Conservation (phyloP, 2,113 vertebrate species). For the Laterallus jamaicensis region DNA sequence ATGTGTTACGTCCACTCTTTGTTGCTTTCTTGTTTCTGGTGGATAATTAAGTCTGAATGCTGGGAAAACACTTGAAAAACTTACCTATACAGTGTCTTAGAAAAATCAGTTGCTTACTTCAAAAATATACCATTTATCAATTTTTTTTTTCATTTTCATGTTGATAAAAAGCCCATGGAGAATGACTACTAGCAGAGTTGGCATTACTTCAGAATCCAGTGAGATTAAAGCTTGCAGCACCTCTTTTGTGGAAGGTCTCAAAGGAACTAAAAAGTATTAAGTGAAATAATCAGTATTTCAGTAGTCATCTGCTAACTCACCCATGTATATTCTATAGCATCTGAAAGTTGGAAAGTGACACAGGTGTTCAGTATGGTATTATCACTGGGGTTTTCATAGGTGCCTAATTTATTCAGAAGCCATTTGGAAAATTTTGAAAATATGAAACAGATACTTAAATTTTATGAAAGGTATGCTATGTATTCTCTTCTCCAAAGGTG, state of each 20-base stretch:
- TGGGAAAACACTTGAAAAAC: neutral
- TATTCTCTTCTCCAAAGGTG: neutral
- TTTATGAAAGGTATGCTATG: fast-evolving
- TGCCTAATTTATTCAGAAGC: neutral
- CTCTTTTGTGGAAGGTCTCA: neutral
- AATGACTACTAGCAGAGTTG: neutral
- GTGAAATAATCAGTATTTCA: neutral
- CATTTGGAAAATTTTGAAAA: neutral
- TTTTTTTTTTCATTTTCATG: neutral
- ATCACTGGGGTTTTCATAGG: neutral
- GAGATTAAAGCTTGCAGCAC: neutral
- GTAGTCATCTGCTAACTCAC: neutral
- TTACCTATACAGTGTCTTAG: neutral
- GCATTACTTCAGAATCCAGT: neutral
- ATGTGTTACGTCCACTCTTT: neutral
- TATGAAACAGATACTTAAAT: neutral
- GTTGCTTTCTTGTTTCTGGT: neutral
- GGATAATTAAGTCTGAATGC: neutral
- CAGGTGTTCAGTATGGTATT: neutral
- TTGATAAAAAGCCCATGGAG: neutral
- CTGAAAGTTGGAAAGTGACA: neutral
- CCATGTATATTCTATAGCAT: neutral
- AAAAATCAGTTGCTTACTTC: neutral
- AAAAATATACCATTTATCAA: neutral
- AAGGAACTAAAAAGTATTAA: neutral